phyloP scores from a whole-genome alignment of 1,140 invertebrate genomes.

The Trinorchestia longiramus region DNA sequence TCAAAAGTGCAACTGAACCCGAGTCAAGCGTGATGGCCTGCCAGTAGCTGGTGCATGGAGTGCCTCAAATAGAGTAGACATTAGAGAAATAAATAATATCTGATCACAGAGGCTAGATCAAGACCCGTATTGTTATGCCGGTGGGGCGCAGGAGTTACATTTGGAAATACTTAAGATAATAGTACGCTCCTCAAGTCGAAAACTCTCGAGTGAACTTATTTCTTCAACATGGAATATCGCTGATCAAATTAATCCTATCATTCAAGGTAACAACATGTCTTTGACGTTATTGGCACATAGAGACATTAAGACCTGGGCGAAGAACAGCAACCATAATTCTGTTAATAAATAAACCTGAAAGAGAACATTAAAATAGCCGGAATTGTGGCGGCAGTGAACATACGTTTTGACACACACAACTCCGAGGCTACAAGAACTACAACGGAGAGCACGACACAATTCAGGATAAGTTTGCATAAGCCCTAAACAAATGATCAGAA shows the following conservation, averaged over 20 bases:
- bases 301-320: background rate
- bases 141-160: background rate
- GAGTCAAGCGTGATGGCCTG: background rate
- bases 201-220: background rate
- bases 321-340: background rate
- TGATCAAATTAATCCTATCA: background rate
- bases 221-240: background rate
- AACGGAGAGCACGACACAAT: no score
- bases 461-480: no score
- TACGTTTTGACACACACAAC: no score
- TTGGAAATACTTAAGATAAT: background rate
- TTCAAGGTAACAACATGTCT: background rate
- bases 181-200: background rate
- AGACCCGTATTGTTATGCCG: background rate
- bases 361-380: background rate
- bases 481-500: no score
- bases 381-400: no score
- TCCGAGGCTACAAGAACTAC: no score
- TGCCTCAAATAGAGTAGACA: background rate
- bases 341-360: background rate
- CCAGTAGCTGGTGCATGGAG: background rate
- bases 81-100: background rate
- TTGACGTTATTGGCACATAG: background rate
- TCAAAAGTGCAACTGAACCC: background rate
- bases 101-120: background rate